Evolutionary conservation across 2,888 invertebrate genomes (phyloP).

Genomic region (Leucozona laternaria): DNA sequence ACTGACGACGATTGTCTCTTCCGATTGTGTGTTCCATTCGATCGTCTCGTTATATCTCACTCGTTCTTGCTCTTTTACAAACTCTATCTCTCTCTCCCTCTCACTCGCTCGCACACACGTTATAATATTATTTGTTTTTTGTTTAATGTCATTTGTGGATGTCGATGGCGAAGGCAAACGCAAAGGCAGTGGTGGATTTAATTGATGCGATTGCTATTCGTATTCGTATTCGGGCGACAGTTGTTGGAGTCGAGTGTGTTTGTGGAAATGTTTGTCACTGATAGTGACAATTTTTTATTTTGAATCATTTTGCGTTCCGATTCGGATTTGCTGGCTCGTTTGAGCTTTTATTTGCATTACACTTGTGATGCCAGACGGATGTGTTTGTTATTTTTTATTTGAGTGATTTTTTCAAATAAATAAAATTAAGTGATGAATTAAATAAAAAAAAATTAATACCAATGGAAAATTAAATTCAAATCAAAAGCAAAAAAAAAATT

Average conservation of each 20-base stretch:
- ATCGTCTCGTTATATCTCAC: constrained; percentile 23
- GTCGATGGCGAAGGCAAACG: constrained; percentile 19
- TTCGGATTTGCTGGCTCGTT: constrained; percentile 47
- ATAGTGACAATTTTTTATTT: constrained; percentile 69
- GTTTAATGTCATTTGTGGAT: constrained; percentile 64
- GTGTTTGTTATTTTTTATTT: constrained; percentile 52
- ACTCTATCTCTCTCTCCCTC: constrained; percentile 19
- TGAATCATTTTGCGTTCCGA: constrained; percentile 22
- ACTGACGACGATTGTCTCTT: constrained; percentile 69
- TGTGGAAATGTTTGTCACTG: constrained; percentile 75
- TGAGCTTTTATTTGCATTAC: constrained; percentile 65
- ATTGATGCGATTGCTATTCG: constrained; percentile 75
- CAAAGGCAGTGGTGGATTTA: constrained; percentile 72
- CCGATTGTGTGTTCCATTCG: constrained; percentile 60
- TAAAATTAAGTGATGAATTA: constrained; percentile 7
- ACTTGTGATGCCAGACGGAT: constrained; percentile 70
- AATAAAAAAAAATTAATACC: not conserved
- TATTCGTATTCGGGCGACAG: constrained; percentile 75
- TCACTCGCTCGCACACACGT: constrained; percentile 1
- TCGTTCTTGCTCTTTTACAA: constrained; percentile 29
- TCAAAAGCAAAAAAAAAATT: constrained; percentile 40
- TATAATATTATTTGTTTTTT: constrained; percentile 15
- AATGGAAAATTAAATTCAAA: constrained; percentile 29
- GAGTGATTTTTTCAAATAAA: constrained; percentile 41
- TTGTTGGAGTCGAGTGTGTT: constrained; percentile 75